phyloP scores from a whole-genome alignment of 2,888 invertebrate species.

The Tridacna crocea region DNA sequence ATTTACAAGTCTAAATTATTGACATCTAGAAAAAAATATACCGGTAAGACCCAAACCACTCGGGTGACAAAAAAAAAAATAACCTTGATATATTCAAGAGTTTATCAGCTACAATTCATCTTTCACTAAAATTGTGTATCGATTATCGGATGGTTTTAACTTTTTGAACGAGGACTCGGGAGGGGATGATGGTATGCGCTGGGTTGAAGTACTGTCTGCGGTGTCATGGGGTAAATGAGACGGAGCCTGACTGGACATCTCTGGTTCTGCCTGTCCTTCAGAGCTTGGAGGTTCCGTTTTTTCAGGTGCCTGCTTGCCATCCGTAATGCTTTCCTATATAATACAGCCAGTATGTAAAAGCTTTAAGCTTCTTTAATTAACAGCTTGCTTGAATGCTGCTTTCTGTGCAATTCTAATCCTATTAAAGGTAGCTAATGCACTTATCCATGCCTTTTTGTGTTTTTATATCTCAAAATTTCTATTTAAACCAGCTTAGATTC shows the following conservation, averaged over 20 bases:
- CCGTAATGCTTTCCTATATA: background rate
- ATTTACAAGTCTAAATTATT: too few species aligned
- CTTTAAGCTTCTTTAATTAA: too few species aligned
- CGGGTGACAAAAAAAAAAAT: background rate
- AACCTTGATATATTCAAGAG: background rate
- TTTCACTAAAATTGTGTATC: conserved; percentile 94
- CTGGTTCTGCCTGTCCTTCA: conserved; percentile 8
- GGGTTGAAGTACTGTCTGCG: conserved; percentile 41
- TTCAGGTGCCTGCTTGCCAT: background rate
- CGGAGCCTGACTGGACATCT: background rate
- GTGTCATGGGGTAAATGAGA: conserved; percentile 65
- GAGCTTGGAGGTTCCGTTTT: background rate
- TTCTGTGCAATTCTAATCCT: too few species aligned
- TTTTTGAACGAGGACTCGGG: conserved; percentile 99
- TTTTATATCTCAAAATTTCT: too few species aligned
- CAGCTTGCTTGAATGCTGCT: too few species aligned
- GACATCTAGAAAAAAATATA: too few species aligned
- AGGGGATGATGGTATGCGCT: conserved; percentile 88
- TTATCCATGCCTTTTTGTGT: too few species aligned
- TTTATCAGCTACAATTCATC: conserved; percentile 91
- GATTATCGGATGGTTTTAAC: conserved; percentile 96
- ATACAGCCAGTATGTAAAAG: background rate
- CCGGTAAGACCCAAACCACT: too few species aligned
- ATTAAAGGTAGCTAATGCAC: too few species aligned
- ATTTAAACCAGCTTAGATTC: too few species aligned